Conservation (phyloP, 2,797 vertebrate genomes). For the Sebastes paucispinis region DNA sequence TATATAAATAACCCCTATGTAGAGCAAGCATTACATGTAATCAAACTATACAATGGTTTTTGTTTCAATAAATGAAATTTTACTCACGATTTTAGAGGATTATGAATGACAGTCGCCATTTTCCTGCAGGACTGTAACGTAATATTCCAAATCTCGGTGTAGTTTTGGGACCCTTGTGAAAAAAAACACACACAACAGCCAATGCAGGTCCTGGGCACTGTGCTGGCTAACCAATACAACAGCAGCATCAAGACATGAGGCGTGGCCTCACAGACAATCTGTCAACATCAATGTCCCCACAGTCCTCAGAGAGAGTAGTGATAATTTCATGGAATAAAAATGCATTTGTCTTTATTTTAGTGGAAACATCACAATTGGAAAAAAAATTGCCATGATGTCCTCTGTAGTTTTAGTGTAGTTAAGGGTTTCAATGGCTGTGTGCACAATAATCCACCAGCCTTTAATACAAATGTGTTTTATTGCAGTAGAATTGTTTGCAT, state of each 20-base stretch:
- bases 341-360: not conserved
- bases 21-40: not conserved
- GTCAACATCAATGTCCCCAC: constrained; percentile 84
- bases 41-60: not conserved
- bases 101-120: constrained; percentile 99
- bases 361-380: not conserved
- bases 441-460: not conserved
- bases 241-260: constrained; percentile 70
- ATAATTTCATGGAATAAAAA: not conserved
- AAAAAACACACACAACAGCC: constrained; percentile 80
- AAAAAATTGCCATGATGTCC: no score
- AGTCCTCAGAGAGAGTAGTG: not conserved
- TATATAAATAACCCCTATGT: no score
- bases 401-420: not conserved
- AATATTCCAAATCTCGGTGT: constrained; percentile 97
- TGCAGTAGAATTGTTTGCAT: no score
- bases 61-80: constrained; percentile 10
- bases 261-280: constrained; percentile 86
- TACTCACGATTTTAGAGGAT: constrained; percentile 99
- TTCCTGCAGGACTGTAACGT: constrained; percentile 94
- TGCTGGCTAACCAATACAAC: constrained; percentile 85
- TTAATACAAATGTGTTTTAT: not conserved
- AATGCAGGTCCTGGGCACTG: constrained; percentile 84
- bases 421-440: not conserved
- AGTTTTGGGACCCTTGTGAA: constrained; percentile 93